phyloP scores from a whole-genome alignment of 2,113 vertebrate genomes.

The Carettochelys insculpta region DNA sequence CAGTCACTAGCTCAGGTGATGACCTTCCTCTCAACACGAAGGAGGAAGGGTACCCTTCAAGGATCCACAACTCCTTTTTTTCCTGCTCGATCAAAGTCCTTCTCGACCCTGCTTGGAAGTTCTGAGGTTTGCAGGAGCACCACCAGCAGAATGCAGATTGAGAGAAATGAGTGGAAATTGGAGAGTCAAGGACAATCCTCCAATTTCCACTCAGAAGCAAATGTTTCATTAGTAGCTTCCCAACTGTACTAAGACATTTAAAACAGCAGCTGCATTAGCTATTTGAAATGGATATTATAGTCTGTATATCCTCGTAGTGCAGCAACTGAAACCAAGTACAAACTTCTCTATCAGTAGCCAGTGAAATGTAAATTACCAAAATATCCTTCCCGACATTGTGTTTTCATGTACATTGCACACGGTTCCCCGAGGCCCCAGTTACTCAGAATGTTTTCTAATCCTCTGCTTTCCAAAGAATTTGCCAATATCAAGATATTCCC shows the following conservation, averaged over 20 bases:
- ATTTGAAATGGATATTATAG: not conserved
- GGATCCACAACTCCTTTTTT: no score
- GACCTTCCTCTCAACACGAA: no score
- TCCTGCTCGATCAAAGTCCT: no score
- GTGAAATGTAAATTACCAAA: not conserved
- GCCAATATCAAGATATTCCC: not conserved
- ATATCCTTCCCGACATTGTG: not conserved
- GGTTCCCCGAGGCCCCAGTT: not conserved
- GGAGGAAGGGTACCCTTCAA: no score
- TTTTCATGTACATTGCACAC: not conserved
- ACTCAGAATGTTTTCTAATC: not conserved
- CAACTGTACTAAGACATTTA: not conserved
- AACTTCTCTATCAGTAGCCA: not conserved
- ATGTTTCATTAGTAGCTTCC: constrained; percentile 16
- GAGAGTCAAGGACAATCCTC: not conserved
- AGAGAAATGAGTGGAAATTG: not conserved
- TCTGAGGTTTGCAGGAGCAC: not conserved
- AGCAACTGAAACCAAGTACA: not conserved
- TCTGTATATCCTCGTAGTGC: not conserved
- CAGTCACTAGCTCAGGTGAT: no score
- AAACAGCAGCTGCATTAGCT: not conserved
- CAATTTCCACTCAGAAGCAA: constrained; percentile 34
- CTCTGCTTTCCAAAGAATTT: not conserved
- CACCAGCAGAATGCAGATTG: not conserved
- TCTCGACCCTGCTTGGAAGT: no score